Evolutionary conservation across 2,888 invertebrate genomes (phyloP), one percentile per base, ranked within the genome.

Genomic region (Lathronympha strigana): DNA sequence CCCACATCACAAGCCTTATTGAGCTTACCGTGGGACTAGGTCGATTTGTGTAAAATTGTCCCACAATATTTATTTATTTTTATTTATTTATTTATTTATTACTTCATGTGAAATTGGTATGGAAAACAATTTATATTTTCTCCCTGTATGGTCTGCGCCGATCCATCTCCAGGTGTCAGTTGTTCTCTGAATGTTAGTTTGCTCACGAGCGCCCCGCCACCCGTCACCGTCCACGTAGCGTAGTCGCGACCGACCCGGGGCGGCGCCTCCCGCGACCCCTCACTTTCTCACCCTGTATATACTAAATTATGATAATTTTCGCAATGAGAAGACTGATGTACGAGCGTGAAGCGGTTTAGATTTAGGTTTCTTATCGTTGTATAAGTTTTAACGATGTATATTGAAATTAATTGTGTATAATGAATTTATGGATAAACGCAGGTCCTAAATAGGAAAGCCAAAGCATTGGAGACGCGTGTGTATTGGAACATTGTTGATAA

Each of bases 241-340:
- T 23, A 50, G 55, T 21, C 13, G n/a, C 38, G 17, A 21, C 38
- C 23, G 21, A n/a, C 5, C 15, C 28, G 17, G 55, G 43, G 55
- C 28, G 36, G 23, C 40, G 45, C 45, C 21, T 4, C 38, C 15
- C 38, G 38, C 15, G 15, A 45, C 4, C 23, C 40, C 45, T 40
- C 43, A 72, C 66, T 62, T 55, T 67, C 43, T 54, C 53, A 54
- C 55, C 36, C 21, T 53, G 63, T 69, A 68, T 70, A 72, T 36
- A 75, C 78, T 76, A 81, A 76, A 82, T 86, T 87, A 88, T 85
- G 81, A 86, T 88, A 88, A 90, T 89, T 89, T 89, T 88, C 82
- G 89, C 88, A 90, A 90, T 85, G 89, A 91, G 88, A 91, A 91
- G 91, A 91, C 91, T 91, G 91, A 91, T 84, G 89, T 87, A 88